Base-by-base conservation (phyloP, 1,140 invertebrate species). In the Diorhabda elongata region DNA sequence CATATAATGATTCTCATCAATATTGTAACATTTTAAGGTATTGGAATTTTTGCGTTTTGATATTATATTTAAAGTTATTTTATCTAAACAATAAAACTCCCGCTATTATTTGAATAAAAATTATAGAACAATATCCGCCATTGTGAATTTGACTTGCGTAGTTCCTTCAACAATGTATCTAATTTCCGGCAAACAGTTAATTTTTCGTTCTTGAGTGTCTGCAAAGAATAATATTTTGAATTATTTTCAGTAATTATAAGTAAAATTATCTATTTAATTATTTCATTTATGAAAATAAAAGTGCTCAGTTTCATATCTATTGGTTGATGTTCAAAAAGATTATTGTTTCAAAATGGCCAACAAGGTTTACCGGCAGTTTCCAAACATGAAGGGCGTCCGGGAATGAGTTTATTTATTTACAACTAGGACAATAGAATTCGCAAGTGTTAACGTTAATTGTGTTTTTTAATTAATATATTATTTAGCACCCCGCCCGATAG, bases 171-270 rank as follows among this genome's bases (percentile, higher is more conserved):
- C 26, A 26, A 26, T 26, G 26, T 52, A 9, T 52, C 47, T 52
- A 52, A 52, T 52, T 52, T 52, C 5, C 47, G 9, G 5, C 9
- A 52, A 52, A 52, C 47, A 52, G 5, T 52, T 52, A 52, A 52
- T 52, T 52, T 76, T 74, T 71, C 68, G 66, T 73, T 73, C 61
- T 64, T 66, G 64, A 71, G 61, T 71, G 56, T 9, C 9, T 47
- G n/a, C 7, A n/a, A 44, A n/a, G 41, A 45, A 6, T 57, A 60
- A 61, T n/a, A 42, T 61, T 26, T 67, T 67, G 7, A 67, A 61
- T 66, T 4, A 66, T 66, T 66, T 66, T n/a, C 9, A 26, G 11
- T 58, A 66, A 58, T 41, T 11, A 58, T 41, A 42, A 58, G 52
- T 58, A 47, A 6, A 26, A 42, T 58, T 6, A 52, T 52, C 9